These are phyloP conservation scores for Thalassoma bifasciatum DNA, from an alignment of 2,113 vertebrate genomes.

Conservation along the genomic window DNA sequence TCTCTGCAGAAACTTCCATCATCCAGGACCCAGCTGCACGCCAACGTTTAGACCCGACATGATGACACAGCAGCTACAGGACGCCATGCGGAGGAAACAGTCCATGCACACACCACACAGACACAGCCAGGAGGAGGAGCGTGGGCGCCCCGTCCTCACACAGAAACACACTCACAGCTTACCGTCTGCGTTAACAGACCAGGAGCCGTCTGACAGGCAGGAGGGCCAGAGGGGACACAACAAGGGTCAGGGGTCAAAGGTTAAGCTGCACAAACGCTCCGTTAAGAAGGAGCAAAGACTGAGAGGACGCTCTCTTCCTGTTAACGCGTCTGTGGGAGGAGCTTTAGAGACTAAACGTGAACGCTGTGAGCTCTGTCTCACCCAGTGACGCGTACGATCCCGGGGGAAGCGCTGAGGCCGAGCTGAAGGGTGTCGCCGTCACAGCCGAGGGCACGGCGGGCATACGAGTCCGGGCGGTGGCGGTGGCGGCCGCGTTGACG, in stretches of 20 bases:
- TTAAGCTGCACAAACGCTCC: constrained; percentile 2
- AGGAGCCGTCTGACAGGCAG: constrained; percentile 66
- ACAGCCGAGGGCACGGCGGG: constrained; percentile 84
- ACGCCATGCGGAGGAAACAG: constrained; percentile 50
- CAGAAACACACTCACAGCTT: constrained; percentile 64
- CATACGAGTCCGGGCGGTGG: constrained; percentile 87
- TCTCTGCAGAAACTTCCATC: too few species aligned
- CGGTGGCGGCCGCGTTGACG: constrained; percentile 87
- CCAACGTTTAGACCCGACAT: too few species aligned
- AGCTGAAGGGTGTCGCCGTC: constrained; percentile 85
- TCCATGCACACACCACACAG: constrained; percentile 66
- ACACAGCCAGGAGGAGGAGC: constrained; percentile 49
- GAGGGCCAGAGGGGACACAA: constrained; percentile 61
- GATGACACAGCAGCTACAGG: too few species aligned
- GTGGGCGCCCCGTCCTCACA: too few species aligned
- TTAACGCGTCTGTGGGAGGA: too few species aligned
- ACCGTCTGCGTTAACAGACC: constrained; percentile 71
- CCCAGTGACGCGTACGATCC: constrained; percentile 93
- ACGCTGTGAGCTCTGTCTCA: constrained; percentile 62
- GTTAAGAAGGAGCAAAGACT: background rate
- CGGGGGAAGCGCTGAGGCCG: constrained; percentile 86
- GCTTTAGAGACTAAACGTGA: too few species aligned
- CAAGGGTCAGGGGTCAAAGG: constrained; percentile 59
- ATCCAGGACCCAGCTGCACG: too few species aligned
- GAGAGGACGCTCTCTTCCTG: background rate